These are phyloP conservation scores for Clivina fossor DNA, from an alignment of 2,888 invertebrate species.

Conservation along the genomic window DNA sequence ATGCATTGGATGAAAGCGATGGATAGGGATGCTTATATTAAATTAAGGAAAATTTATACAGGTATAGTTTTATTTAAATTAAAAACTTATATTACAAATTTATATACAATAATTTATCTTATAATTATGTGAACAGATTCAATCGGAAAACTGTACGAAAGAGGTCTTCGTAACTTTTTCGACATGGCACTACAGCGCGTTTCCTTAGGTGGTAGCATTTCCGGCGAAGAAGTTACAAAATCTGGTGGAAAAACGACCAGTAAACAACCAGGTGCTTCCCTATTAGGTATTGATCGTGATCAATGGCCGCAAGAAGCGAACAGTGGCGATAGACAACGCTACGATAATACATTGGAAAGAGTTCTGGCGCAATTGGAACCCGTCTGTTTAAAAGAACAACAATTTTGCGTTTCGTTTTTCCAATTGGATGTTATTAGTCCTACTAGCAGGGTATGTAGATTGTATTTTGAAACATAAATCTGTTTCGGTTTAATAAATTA, in stretches of 20 bases:
- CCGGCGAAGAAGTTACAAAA: conserved; percentile 14
- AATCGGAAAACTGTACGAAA: conserved; percentile 84
- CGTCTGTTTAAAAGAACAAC: conserved; percentile 90
- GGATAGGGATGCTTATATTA: conserved; percentile 80
- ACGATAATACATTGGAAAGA: conserved; percentile 75
- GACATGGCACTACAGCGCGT: conserved; percentile 60
- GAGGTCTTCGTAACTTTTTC: conserved; percentile 78
- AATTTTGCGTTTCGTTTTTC: conserved; percentile 92
- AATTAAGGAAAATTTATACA: conserved; percentile 82
- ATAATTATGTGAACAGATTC: too few species aligned
- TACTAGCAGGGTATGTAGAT: conserved; percentile 54
- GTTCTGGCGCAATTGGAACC: conserved; percentile 88
- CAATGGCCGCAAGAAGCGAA: conserved; percentile 66
- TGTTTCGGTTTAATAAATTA: too few species aligned
- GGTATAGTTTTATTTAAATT: too few species aligned
- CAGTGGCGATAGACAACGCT: conserved; percentile 59
- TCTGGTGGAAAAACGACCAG: conserved; percentile 7
- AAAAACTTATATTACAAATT: too few species aligned
- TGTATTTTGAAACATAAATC: too few species aligned
- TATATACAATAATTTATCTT: too few species aligned
- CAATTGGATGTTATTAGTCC: conserved; percentile 62
- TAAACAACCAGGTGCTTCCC: conserved; percentile 40
- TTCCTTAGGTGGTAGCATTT: conserved; percentile 4
- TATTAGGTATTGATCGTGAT: conserved; percentile 65
- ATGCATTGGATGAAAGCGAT: conserved; percentile 91